These are phyloP conservation scores for Leucoraja erinaceus DNA, from an alignment of 2,113 vertebrate species.

Conservation along the genomic window DNA sequence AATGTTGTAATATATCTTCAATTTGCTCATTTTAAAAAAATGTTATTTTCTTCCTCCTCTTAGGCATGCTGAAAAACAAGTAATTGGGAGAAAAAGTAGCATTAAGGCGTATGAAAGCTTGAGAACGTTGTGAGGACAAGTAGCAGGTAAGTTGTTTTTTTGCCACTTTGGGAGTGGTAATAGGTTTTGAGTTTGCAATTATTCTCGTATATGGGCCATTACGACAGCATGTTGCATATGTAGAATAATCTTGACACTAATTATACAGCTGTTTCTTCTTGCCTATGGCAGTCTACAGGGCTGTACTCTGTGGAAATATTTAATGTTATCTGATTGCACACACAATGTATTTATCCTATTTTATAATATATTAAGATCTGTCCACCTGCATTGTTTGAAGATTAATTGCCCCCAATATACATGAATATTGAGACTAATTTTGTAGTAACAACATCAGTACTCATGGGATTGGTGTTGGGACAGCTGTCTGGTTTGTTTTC, in stretches of 20 bases:
- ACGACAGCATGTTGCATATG: not conserved
- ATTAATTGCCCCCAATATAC: not conserved
- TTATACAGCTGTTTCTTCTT: not conserved
- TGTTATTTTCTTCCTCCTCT: conserved; percentile 3
- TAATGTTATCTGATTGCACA: no score
- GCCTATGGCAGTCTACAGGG: not conserved
- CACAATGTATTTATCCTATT: not conserved
- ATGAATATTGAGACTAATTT: not conserved
- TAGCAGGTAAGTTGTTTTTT: conserved; percentile 17
- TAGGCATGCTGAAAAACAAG: conserved; percentile 32
- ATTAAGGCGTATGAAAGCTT: conserved; percentile 16
- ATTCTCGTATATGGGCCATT: not conserved
- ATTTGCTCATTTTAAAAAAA: not conserved
- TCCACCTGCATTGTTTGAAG: not conserved
- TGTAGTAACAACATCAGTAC: not conserved
- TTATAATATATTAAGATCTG: not conserved
- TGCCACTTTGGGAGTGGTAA: conserved; percentile 1
- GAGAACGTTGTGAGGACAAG: conserved; percentile 11
- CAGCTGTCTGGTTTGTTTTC: not conserved
- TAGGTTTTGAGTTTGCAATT: not conserved
- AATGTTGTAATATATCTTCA: no score
- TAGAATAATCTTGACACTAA: not conserved
- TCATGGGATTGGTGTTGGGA: not conserved
- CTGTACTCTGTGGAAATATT: not conserved
- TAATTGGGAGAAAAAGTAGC: not conserved